phyloP scores from a whole-genome alignment of 2,797 vertebrate species.

The Novumbra hubbsi region DNA sequence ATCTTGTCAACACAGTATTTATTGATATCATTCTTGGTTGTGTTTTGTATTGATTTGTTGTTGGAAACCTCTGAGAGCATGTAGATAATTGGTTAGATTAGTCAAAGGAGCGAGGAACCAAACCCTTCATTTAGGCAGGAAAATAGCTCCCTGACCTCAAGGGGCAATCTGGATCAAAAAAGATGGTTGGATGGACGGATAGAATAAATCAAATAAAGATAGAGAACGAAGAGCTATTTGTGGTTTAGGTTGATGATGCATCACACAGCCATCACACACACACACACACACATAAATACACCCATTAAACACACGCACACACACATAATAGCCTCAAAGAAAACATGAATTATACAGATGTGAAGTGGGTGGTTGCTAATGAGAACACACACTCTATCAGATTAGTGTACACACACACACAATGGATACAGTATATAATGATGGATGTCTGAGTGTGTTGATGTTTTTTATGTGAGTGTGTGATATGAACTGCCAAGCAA shows the following conservation, averaged over 20 bases:
- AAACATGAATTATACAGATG: not conserved
- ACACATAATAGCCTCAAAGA: not conserved
- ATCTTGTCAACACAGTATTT: too few species aligned
- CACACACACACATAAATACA: too few species aligned
- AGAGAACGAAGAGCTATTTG: not conserved
- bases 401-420: conserved; percentile 1
- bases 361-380: conserved; percentile 2
- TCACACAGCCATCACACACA: not conserved
- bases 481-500: too few species aligned
- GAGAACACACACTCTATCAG: not conserved
- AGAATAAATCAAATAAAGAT: not conserved
- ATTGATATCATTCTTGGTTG: not conserved
- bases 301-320: not conserved
- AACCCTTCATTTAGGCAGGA: too few species aligned
- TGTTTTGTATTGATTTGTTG: conserved; percentile 58
- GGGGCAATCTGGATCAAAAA: not conserved
- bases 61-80: not conserved
- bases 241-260: not conserved
- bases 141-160: not conserved
- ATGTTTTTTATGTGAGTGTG: too few species aligned
- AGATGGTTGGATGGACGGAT: not conserved
- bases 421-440: not conserved
- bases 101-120: too few species aligned
- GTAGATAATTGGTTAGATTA: not conserved
- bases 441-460: too few species aligned